Evolutionary conservation across 2,113 vertebrate genomes (phyloP), one percentile per base, ranked within the genome.

Genomic region (Bufo bufo): DNA sequence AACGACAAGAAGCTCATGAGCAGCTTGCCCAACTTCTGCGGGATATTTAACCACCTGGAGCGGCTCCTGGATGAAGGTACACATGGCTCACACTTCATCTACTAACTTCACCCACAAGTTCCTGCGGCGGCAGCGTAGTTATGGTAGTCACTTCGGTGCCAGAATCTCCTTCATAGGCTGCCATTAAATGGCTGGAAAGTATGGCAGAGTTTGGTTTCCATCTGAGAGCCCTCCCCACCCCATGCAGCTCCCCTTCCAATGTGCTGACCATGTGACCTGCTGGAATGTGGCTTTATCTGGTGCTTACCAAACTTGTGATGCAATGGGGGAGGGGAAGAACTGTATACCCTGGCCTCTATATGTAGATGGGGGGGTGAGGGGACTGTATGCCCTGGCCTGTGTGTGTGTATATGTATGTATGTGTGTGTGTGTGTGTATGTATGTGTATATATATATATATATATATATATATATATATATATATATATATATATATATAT

Each of bases 1-100:
- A 99, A 99, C 96, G 97, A 99, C 93, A 95, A 97, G 94, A 99
- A 99, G 93, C 96, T 99, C 91, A 99, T 98, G 97, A 98, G 97
- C 93, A 98, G 97, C 88, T 96, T 99, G 91, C 98, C 98, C 89
- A 99, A 99, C 97, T 99, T 99, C 95, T 98, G 97, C 91, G 97
- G 97, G 93, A 98, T 99, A 94, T 99, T 99, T 94, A 98, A 97
- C 95, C 98, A 99, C 93, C 97, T 99, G 90, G 98, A 99, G 94
- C 93, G 98, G 93, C 96, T 99, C 85, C 94, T 99, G 95, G 98
- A 99, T 90, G 98, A 99, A 96, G 97, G 98, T 98, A 95, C 56
- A 58, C 13, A 3, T 12, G 52, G 5, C 52, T 52, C 5, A 9
- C 5, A 9, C 52, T 52, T 9, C 9, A 52, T 52, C 5, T 49